A percentile compares a stretch with the other conserved stretches of the same genome.
Conservation (phyloP, 2,888 invertebrate species). For the Exocentrus adspersus region DNA sequence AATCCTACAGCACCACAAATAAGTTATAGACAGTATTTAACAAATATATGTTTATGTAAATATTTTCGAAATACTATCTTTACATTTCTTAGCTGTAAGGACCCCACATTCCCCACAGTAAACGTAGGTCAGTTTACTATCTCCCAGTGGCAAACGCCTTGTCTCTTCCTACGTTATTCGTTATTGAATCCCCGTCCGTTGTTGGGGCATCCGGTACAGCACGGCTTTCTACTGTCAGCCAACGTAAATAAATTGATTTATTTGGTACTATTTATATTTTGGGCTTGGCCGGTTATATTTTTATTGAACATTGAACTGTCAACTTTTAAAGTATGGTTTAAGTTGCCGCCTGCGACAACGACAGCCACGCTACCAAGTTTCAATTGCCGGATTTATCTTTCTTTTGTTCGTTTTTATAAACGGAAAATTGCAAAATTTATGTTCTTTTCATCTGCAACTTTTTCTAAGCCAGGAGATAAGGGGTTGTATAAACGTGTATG, state of each 20-base stretch:
- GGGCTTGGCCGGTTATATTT: slow-evolving; percentile 39
- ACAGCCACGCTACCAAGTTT: not conserved
- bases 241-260: slow-evolving; percentile 47
- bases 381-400: slow-evolving; percentile 20
- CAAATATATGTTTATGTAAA: too few relatives aligned
- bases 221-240: slow-evolving; percentile 30
- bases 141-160: slow-evolving; percentile 19
- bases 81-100: too few relatives aligned
- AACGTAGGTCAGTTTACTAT: slow-evolving; percentile 1
- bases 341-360: slow-evolving; percentile 10
- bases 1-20: too few relatives aligned
- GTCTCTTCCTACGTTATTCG: slow-evolving; percentile 31
- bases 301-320: slow-evolving; percentile 43
- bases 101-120: too few relatives aligned
- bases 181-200: slow-evolving; percentile 31
- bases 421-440: slow-evolving; percentile 7
- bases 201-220: slow-evolving; percentile 29
- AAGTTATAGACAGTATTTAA: too few relatives aligned
- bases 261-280: slow-evolving; percentile 45
- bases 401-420: slow-evolving; percentile 13
- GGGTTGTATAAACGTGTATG: too few relatives aligned
- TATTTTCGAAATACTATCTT: too few relatives aligned
- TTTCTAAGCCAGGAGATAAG: too few relatives aligned
- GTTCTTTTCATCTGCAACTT: not conserved
- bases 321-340: slow-evolving; percentile 27